Conservation (phyloP, 2,113 vertebrate species). For the Rhynchomys soricoides region DNA sequence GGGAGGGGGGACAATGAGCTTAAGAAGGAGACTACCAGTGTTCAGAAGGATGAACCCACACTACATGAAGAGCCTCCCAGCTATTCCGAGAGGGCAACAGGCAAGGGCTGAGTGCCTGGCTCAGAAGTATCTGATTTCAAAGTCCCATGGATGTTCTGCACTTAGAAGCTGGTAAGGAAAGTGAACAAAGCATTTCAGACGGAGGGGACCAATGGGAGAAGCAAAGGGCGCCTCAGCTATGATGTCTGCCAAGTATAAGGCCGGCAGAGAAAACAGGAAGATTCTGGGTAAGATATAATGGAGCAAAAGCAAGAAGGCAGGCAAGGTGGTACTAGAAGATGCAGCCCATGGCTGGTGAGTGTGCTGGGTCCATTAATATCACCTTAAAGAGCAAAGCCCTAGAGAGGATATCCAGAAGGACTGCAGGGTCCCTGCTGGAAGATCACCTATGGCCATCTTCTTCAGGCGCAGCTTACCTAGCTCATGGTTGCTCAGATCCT, state of each 20-base stretch:
- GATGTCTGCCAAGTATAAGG: background rate
- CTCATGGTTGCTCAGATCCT: accelerated
- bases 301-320: background rate
- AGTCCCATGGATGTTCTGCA: accelerated
- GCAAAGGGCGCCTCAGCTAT: accelerated
- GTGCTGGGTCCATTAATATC: background rate
- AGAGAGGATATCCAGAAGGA: background rate
- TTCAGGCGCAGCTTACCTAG: background rate
- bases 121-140: background rate
- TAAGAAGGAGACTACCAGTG: background rate
- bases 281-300: background rate
- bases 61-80: background rate
- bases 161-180: background rate
- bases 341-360: background rate
- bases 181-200: background rate
- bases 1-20: background rate
- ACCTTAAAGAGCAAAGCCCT: accelerated
- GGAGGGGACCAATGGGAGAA: too few relatives aligned
- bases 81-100: background rate
- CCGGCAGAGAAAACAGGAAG: background rate
- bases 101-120: accelerated
- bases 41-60: accelerated
- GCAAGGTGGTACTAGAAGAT: accelerated
- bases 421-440: accelerated
- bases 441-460: accelerated